These are phyloP conservation scores for Sus cebifrons DNA, from an alignment of 2,797 vertebrate genomes.

Conservation along the genomic window DNA sequence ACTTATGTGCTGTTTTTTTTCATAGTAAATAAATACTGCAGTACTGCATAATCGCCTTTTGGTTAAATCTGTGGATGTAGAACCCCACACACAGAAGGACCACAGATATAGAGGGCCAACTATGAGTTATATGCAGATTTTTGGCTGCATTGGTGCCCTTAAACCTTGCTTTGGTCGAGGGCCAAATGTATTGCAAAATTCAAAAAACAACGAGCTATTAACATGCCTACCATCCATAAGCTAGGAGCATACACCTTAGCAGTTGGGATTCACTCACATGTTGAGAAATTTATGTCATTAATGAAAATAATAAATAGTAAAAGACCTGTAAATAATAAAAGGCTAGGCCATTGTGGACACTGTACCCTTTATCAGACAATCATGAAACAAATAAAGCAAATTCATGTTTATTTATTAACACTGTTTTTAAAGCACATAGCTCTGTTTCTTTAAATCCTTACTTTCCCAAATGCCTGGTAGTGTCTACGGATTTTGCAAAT, in stretches of 20 bases:
- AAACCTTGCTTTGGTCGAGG: background rate
- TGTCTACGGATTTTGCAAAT: conserved; percentile 62
- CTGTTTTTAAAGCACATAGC: background rate
- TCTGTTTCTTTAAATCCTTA: conserved; percentile 30
- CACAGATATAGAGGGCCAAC: background rate
- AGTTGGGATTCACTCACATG: conserved; percentile 28
- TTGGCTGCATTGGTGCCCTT: background rate
- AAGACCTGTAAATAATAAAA: conserved; percentile 34
- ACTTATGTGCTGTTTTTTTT: background rate
- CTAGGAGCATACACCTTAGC: conserved; percentile 48
- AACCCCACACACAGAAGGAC: background rate
- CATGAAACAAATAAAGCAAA: conserved; percentile 64
- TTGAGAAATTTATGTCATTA: conserved; percentile 63
- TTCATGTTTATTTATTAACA: conserved; percentile 28
- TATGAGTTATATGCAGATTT: background rate
- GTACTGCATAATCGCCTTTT: background rate
- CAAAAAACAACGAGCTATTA: conserved; percentile 15
- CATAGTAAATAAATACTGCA: background rate
- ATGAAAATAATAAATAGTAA: conserved; percentile 70
- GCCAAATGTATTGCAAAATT: conserved; percentile 53
- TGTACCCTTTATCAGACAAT: conserved; percentile 18
- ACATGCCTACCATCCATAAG: background rate
- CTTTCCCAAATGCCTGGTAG: background rate
- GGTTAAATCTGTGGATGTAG: background rate
- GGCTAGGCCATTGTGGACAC: conserved; percentile 32